Conservation (phyloP, 2,797 vertebrate species). For the Neosilurus hyrtlii region DNA sequence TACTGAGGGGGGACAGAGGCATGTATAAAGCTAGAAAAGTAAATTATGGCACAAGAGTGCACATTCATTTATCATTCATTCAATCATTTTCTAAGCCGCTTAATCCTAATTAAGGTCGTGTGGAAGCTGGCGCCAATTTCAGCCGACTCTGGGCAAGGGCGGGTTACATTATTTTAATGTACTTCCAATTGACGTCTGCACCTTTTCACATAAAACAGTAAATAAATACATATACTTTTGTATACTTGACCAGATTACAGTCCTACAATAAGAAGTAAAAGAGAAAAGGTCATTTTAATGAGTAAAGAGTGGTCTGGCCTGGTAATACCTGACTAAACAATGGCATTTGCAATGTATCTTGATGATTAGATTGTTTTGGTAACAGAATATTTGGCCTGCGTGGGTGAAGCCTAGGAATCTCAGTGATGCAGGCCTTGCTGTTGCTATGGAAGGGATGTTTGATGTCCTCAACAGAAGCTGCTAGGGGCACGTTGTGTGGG, state of each 20-base stretch:
- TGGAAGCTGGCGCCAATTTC: too few relatives aligned
- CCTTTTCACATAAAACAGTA: neutral
- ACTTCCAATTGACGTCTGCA: neutral
- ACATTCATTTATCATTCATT: too few relatives aligned
- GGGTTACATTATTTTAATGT: too few relatives aligned
- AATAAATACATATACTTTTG: neutral
- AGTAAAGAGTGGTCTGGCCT: constrained; percentile 18
- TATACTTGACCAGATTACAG: neutral
- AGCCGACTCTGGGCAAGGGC: too few relatives aligned
- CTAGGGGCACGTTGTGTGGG: constrained; percentile 34
- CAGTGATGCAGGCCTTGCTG: constrained; percentile 1
- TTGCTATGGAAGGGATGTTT: constrained; percentile 41
- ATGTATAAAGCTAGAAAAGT: neutral
- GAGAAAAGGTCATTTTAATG: constrained; percentile 9
- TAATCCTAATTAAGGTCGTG: too few relatives aligned
- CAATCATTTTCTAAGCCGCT: too few relatives aligned
- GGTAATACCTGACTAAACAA: constrained; percentile 27
- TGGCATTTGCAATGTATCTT: constrained; percentile 12
- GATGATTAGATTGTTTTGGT: constrained; percentile 5
- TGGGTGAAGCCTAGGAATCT: constrained; percentile 22
- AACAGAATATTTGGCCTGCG: constrained; percentile 5
- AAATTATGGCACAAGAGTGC: neutral
- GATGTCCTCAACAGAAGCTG: constrained; percentile 42
- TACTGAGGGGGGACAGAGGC: too few relatives aligned
- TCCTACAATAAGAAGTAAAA: neutral